Evolutionary conservation across 2,888 invertebrate species (phyloP).

Genomic region (Lasioglossum calceatum): DNA sequence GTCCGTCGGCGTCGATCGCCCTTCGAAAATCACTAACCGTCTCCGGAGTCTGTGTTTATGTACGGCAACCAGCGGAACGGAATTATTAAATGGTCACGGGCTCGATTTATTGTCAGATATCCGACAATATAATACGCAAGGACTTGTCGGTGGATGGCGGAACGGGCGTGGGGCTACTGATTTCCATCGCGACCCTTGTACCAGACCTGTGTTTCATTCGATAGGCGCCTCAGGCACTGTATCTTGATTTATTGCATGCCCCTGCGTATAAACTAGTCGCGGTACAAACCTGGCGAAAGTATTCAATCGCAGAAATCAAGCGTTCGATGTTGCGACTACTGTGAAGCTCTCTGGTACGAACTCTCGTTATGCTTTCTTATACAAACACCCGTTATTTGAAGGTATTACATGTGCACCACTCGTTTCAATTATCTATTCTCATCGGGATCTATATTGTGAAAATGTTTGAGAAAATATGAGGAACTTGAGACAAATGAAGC

Average conservation of each 20-base stretch:
- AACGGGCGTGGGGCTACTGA: background rate
- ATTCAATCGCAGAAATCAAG: background rate
- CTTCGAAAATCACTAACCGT: slow-evolving; percentile 44
- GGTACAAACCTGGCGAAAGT: background rate
- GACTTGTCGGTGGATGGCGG: background rate
- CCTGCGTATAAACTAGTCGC: background rate
- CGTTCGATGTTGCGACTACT: background rate
- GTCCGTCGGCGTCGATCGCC: slow-evolving; percentile 35
- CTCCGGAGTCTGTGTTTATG: slow-evolving; percentile 53
- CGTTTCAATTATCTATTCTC: too few species aligned
- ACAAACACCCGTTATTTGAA: too few species aligned
- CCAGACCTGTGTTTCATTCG: background rate
- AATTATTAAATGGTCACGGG: slow-evolving; percentile 52
- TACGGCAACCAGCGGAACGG: slow-evolving; percentile 45
- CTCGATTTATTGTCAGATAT: slow-evolving; percentile 49
- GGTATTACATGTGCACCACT: too few species aligned
- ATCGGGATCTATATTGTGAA: too few species aligned
- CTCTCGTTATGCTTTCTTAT: too few species aligned
- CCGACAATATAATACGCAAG: slow-evolving; percentile 24
- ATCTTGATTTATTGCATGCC: background rate
- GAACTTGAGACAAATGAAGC: too few species aligned
- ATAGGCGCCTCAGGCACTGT: background rate
- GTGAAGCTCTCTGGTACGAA: too few species aligned
- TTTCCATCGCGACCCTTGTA: background rate
- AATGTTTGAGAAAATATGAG: too few species aligned